phyloP scores from a whole-genome alignment of 2,113 vertebrate species.

The Garra rufa region DNA sequence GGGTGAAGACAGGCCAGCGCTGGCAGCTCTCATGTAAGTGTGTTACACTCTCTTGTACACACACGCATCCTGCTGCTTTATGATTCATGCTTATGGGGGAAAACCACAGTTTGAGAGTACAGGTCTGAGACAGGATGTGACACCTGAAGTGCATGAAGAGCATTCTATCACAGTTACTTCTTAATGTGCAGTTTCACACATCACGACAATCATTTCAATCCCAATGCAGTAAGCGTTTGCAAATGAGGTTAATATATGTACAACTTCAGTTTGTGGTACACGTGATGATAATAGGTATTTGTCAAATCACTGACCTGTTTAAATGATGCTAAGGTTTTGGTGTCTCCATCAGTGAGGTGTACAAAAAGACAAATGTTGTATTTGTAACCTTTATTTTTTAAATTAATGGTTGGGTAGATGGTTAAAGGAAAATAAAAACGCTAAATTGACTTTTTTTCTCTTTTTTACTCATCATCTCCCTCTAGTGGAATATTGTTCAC shows the following conservation, averaged over 20 bases:
- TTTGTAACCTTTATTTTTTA: not conserved
- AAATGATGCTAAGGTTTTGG: not conserved
- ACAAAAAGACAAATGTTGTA: not conserved
- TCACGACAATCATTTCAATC: not conserved
- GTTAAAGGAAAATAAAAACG: not conserved
- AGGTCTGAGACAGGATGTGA: constrained; percentile 59
- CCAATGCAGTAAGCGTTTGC: not conserved
- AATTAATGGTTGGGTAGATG: not conserved
- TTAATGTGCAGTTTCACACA: constrained; percentile 6
- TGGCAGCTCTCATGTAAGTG: constrained; percentile 45
- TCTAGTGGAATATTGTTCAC: not conserved
- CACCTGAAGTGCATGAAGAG: constrained; percentile 26
- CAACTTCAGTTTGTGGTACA: not conserved
- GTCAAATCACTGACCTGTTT: not conserved
- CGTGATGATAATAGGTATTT: not conserved
- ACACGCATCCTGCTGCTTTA: constrained; percentile 60
- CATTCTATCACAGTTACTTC: not conserved
- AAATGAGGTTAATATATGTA: not conserved
- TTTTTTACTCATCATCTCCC: not conserved
- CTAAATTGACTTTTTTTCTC: not conserved
- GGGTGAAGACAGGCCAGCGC: constrained; percentile 30
- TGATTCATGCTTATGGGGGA: constrained; percentile 55
- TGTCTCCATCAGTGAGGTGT: not conserved
- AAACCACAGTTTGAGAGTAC: constrained; percentile 52
- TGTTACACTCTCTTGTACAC: constrained; percentile 35